Conservation (phyloP, 1,140 invertebrate genomes). For the Chionoecetes opilio region DNA sequence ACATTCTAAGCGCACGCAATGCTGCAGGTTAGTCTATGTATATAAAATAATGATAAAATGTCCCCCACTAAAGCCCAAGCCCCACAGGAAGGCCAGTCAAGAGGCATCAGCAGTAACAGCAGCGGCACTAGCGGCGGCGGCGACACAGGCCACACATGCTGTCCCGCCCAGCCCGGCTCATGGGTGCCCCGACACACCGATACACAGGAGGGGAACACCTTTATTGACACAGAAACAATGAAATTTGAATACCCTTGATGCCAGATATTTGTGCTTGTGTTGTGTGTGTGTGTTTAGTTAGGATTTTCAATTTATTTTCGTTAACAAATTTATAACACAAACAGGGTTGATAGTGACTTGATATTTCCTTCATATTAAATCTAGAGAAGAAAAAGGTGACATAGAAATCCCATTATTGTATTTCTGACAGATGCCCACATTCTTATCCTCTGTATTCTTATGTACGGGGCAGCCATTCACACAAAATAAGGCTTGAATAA, state of each 20-base stretch:
- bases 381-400: too few species aligned
- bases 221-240: background rate
- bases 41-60: background rate
- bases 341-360: too few species aligned
- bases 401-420: too few species aligned
- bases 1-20: constrained; percentile 8
- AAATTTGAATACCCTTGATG: background rate
- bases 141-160: background rate
- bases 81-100: background rate
- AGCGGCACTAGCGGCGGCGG: background rate
- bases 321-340: too few species aligned
- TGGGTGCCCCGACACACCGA: background rate
- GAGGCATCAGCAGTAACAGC: background rate
- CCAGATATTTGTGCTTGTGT: background rate
- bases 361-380: too few species aligned
- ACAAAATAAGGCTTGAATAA: background rate
- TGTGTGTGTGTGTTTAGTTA: too few species aligned
- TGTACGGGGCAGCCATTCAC: background rate
- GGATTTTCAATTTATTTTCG: too few species aligned
- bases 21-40: background rate
- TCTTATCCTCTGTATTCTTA: too few species aligned
- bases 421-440: too few species aligned
- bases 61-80: background rate
- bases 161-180: background rate
- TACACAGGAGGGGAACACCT: background rate